Percentiles rank a stretch among this genome's conserved stretches.
phyloP scores from a whole-genome alignment of 2,797 vertebrate genomes.

The Enteromius radiatus region DNA sequence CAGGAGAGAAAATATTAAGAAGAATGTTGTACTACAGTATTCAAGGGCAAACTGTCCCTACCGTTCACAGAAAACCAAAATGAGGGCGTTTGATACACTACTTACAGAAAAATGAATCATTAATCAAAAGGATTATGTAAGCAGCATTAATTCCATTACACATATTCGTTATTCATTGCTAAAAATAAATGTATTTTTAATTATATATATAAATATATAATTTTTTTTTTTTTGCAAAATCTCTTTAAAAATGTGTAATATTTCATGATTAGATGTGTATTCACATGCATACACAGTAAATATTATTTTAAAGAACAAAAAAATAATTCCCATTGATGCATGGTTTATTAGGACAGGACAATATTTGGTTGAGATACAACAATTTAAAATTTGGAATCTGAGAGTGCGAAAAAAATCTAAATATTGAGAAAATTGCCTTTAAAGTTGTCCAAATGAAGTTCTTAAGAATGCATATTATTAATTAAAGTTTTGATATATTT shows the following conservation, averaged over 20 bases:
- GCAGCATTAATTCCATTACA: conserved; percentile 4
- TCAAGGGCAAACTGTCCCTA: conserved; percentile 3
- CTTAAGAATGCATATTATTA: too few relatives aligned
- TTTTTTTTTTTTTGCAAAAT: too few relatives aligned
- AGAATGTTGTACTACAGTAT: not conserved
- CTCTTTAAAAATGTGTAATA: not conserved
- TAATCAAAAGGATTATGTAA: conserved; percentile 21
- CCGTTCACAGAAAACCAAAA: not conserved
- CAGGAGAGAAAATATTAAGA: not conserved
- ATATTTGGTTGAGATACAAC: too few relatives aligned
- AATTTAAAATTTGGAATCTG: too few relatives aligned
- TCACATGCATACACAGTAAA: too few relatives aligned
- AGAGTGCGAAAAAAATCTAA: too few relatives aligned
- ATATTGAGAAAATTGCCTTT: too few relatives aligned
- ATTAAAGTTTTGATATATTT: too few relatives aligned
- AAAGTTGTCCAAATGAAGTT: too few relatives aligned
- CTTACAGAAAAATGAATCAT: conserved; percentile 10
- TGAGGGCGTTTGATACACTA: not conserved
- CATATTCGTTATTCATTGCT: not conserved
- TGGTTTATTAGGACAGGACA: too few relatives aligned
- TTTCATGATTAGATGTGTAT: not conserved
- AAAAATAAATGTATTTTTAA: not conserved
- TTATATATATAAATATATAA: too few relatives aligned
- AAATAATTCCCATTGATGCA: not conserved
- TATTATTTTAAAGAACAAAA: not conserved